A percentile compares a stretch with the other conserved stretches of the same genome.
These are phyloP conservation scores for Symphodus melops DNA, from an alignment of 2,113 vertebrate genomes.

Conservation along the genomic window DNA sequence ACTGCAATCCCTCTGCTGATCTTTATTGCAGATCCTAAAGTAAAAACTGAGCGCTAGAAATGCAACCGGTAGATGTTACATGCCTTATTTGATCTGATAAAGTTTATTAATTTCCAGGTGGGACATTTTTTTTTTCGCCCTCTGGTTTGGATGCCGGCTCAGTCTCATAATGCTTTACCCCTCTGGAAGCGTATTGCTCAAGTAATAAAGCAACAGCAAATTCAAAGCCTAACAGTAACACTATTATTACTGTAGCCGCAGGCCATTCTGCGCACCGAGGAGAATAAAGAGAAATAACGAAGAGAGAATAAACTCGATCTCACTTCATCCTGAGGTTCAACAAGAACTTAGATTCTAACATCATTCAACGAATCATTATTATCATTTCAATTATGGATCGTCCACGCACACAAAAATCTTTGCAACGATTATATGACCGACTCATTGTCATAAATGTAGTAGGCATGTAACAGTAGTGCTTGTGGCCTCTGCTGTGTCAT, in stretches of 20 bases:
- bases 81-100: constrained; percentile 43
- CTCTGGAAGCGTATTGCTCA: not conserved
- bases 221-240: constrained; percentile 8
- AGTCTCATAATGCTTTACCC: constrained; percentile 21
- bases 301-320: not conserved
- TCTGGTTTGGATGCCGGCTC: constrained; percentile 9
- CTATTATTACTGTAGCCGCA: not conserved
- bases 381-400: constrained; percentile 21
- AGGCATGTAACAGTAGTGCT: constrained; percentile 16
- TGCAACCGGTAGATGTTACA: constrained; percentile 32
- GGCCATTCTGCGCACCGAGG: constrained; percentile 3
- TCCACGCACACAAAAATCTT: not conserved
- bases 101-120: constrained; percentile 38
- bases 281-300: not conserved
- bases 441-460: constrained; percentile 19
- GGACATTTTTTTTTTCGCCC: constrained; percentile 25
- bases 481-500: constrained; percentile 45
- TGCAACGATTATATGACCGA: not conserved
- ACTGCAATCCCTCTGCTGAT: constrained; percentile 51
- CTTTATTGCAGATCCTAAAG: constrained; percentile 62
- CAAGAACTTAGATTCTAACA: not conserved
- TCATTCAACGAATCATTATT: not conserved
- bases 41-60: constrained; percentile 30
- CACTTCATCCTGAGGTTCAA: not conserved
- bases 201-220: constrained; percentile 16